phyloP scores from a whole-genome alignment of 2,797 vertebrate genomes.

The Eutrigla gurnardus region DNA sequence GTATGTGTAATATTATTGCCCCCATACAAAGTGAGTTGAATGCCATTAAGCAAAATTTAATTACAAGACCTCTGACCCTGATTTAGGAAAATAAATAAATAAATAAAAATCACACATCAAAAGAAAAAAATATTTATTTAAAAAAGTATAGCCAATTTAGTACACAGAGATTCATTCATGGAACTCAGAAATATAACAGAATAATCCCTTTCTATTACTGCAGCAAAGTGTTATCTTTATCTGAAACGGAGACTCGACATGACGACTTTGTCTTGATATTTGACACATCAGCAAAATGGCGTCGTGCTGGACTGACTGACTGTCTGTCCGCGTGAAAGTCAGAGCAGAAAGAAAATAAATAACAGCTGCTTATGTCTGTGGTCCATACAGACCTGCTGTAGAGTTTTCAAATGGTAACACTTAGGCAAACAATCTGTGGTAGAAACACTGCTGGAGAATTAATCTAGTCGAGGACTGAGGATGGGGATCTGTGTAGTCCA shows the following conservation, averaged over 20 bases:
- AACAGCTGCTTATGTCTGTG: slow-evolving; percentile 8
- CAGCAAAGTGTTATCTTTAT: background rate
- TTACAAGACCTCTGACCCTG: background rate
- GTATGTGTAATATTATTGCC: background rate
- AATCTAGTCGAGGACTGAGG: slow-evolving; percentile 20
- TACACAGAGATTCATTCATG: background rate
- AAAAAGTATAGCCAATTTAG: slow-evolving; percentile 34
- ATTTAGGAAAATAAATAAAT: background rate
- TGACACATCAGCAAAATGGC: background rate
- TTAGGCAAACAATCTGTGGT: slow-evolving; percentile 4
- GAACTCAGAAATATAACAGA: slow-evolving; percentile 2
- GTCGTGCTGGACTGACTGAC: no score
- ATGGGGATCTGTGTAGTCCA: slow-evolving; percentile 13
- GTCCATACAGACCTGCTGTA: slow-evolving; percentile 21
- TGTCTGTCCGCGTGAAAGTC: background rate
- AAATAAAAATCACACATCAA: background rate
- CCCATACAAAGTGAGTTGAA: background rate
- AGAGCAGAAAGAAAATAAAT: slow-evolving; percentile 26
- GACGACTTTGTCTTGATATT: background rate
- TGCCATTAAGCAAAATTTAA: background rate
- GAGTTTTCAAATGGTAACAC: background rate
- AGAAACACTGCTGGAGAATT: background rate
- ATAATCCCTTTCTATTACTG: slow-evolving; percentile 3
- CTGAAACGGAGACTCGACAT: background rate
- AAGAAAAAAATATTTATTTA: slow-evolving; percentile 34